Evolutionary conservation across 2,888 invertebrate genomes (phyloP).

Genomic region (Drosophila setosimentum): DNA sequence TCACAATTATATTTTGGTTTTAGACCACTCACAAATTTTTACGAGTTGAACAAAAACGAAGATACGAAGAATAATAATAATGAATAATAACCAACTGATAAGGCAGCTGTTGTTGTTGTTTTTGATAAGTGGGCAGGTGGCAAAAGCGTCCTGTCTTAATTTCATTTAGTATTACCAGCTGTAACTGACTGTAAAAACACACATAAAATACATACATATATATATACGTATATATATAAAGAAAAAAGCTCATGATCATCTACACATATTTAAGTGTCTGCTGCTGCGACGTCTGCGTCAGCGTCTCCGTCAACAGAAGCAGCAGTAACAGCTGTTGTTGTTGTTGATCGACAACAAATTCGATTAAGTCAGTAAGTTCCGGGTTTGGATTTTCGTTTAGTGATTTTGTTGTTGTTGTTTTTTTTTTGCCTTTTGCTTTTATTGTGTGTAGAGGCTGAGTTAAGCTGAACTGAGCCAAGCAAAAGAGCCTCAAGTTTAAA

Average conservation of each 20-base stretch:
- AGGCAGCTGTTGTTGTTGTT: slow-evolving; percentile 20
- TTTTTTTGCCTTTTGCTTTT: slow-evolving; percentile 44
- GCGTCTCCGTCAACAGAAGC: slow-evolving; percentile 35
- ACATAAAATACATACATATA: slow-evolving; percentile 3
- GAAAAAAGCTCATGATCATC: slow-evolving; percentile 41
- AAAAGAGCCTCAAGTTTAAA: slow-evolving; percentile 52
- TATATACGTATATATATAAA: neutral
- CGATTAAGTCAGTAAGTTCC: slow-evolving; percentile 78
- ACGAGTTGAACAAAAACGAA: slow-evolving; percentile 15
- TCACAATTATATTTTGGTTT: slow-evolving; percentile 75
- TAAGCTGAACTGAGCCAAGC: slow-evolving; percentile 10
- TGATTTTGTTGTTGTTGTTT: slow-evolving; percentile 39
- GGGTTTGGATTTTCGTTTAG: slow-evolving; percentile 77
- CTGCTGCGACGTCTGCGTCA: slow-evolving; percentile 48
- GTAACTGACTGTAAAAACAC: slow-evolving; percentile 29
- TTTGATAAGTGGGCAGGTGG: slow-evolving; percentile 36
- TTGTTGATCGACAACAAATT: slow-evolving; percentile 76
- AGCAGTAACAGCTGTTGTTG: slow-evolving; percentile 35
- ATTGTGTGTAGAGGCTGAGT: slow-evolving; percentile 24
- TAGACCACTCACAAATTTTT: slow-evolving; percentile 49
- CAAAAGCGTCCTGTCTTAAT: slow-evolving; percentile 3
- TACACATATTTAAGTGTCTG: slow-evolving; percentile 37
- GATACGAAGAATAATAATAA: slow-evolving; percentile 6
- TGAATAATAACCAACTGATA: slow-evolving; percentile 49
- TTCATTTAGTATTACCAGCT: slow-evolving; percentile 5